phyloP scores from a whole-genome alignment of 92 coral and sea anemone species.

The Pocillopora grandis region DNA sequence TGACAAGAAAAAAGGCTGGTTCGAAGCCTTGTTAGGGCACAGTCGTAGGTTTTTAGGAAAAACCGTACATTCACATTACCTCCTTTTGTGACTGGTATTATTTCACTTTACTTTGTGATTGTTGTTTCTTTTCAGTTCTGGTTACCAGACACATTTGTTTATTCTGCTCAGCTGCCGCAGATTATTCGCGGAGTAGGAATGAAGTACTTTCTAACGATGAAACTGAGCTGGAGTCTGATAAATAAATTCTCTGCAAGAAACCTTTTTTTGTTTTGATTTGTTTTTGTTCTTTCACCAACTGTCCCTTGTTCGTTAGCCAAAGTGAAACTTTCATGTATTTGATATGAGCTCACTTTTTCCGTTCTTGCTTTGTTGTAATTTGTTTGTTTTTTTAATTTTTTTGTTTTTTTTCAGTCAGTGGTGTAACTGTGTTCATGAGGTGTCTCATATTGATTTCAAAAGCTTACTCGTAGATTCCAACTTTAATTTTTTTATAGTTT shows the following conservation, averaged over 20 bases:
- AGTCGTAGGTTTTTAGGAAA: no score
- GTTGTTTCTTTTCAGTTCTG: conserved; percentile 70
- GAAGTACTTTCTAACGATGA: conserved; percentile 91
- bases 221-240: conserved; percentile 95
- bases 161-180: conserved; percentile 97
- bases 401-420: no score
- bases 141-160: conserved; percentile 99
- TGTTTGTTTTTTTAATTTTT: no score
- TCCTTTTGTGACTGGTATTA: not conserved
- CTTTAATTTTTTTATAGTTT: conserved; percentile 49
- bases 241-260: conserved; percentile 90
- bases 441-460: not conserved
- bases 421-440: not conserved
- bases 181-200: conserved; percentile 91
- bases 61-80: no score
- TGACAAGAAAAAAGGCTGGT: no score
- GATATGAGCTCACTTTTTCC: no score
- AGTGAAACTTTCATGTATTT: no score
- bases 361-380: no score
- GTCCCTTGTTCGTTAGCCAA: no score
- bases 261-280: not conserved
- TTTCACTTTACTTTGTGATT: not conserved
- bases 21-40: no score
- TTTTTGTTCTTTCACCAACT: no score
- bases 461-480: not conserved